These are phyloP conservation scores for Mongoloraphidia duomilia DNA, from an alignment of 2,888 invertebrate species.

Conservation along the genomic window DNA sequence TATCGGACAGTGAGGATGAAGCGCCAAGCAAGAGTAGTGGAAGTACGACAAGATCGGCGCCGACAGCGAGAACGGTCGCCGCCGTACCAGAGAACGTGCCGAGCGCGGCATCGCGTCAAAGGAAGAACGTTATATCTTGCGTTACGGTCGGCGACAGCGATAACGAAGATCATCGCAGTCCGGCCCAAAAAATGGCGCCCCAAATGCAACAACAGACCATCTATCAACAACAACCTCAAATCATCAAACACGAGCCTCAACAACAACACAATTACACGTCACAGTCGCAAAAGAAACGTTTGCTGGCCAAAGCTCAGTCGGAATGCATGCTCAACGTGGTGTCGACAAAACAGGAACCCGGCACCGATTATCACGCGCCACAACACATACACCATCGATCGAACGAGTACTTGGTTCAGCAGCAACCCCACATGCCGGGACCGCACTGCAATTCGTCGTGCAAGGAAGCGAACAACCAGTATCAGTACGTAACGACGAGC, in stretches of 20 bases:
- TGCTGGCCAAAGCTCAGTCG: constrained; percentile 74
- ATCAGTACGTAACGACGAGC: constrained; percentile 32
- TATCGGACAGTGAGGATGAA: constrained; percentile 91
- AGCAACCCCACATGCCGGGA: constrained; percentile 15
- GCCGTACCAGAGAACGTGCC: constrained; percentile 14
- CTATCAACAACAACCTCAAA: constrained; percentile 31
- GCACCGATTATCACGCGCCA: constrained; percentile 30
- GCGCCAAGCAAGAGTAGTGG: constrained; percentile 35
- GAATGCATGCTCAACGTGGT: constrained; percentile 48
- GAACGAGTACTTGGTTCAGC: constrained; percentile 19
- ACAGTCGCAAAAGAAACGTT: constrained; percentile 78
- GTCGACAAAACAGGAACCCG: constrained; percentile 46
- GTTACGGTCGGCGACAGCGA: constrained; percentile 66
- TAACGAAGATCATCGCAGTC: constrained; percentile 46
- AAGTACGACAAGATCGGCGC: constrained; percentile 18
- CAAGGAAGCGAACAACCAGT: constrained; percentile 34
- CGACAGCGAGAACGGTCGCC: constrained; percentile 8
- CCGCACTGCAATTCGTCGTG: constrained; percentile 31
- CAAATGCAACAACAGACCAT: constrained; percentile 24
- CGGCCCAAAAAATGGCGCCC: constrained; percentile 28
- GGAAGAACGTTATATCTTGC: constrained; percentile 65
- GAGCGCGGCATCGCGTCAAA: constrained; percentile 26
- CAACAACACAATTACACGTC: constrained; percentile 31
- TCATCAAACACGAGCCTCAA: constrained; percentile 22
- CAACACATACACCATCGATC: constrained; percentile 32